Evolutionary conservation across 2,113 vertebrate genomes (phyloP).

Genomic region (Pygoscelis antarcticus): DNA sequence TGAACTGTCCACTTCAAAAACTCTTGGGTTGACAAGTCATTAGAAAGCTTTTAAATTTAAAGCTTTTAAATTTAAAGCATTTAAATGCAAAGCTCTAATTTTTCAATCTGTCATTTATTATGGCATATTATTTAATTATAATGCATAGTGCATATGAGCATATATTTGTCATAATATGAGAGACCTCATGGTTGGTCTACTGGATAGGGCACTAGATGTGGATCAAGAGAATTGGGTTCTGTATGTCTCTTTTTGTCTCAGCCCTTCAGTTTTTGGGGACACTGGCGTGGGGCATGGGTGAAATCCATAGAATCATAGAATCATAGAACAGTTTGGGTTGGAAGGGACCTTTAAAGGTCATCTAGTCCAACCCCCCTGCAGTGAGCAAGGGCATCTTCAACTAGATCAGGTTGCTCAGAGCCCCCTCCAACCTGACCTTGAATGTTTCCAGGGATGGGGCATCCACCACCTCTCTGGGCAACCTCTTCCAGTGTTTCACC

Average conservation of each 20-base stretch:
- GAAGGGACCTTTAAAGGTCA: neutral
- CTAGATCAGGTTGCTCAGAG: neutral
- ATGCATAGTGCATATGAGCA: neutral
- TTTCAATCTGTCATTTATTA: neutral
- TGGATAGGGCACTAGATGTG: neutral
- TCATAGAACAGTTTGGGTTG: neutral
- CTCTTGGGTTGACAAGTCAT: neutral
- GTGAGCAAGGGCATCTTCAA: neutral
- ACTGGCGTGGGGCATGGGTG: neutral
- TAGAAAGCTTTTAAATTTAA: neutral
- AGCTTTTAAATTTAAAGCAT: neutral
- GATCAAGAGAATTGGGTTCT: neutral
- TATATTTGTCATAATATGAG: neutral
- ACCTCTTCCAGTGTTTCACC: neutral
- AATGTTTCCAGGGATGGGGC: neutral
- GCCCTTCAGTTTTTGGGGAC: neutral
- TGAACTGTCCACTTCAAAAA: neutral
- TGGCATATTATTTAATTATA: neutral
- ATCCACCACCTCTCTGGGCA: neutral
- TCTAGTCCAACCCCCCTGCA: neutral
- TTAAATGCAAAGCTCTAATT: neutral
- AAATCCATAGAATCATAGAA: neutral
- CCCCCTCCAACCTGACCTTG: rapidly evolving
- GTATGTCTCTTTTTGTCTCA: neutral
- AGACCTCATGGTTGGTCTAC: neutral